phyloP scores from a whole-genome alignment of 1,140 invertebrate species.

The Nixonia krombeini region DNA sequence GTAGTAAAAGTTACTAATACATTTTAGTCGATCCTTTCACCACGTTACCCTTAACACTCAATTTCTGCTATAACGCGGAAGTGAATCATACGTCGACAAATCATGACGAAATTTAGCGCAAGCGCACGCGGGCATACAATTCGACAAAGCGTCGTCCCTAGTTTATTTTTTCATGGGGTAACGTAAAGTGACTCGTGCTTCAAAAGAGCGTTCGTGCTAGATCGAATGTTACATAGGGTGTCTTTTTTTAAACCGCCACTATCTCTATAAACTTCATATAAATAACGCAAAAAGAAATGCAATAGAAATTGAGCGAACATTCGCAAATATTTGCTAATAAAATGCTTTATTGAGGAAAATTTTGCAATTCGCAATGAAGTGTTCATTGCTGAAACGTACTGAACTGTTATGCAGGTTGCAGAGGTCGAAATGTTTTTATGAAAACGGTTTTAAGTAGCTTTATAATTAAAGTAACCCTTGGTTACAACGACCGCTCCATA shows the following conservation, averaged over 20 bases:
- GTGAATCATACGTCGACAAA: slow-evolving; percentile 35
- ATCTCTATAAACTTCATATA: too few species aligned
- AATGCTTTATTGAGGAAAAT: too few species aligned
- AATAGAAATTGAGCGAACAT: too few species aligned
- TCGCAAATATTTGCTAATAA: too few species aligned
- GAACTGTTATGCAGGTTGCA: too few species aligned
- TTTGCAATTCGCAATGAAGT: too few species aligned
- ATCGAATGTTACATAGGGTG: slow-evolving; percentile 33
- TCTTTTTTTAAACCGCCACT: slow-evolving; percentile 1
- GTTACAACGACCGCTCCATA: too few species aligned
- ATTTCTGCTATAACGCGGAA: slow-evolving; percentile 38
- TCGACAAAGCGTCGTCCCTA: slow-evolving; percentile 38
- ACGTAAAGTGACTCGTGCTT: slow-evolving; percentile 47
- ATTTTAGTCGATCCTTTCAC: slow-evolving; percentile 37
- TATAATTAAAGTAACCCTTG: too few species aligned
- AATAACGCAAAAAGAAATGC: too few species aligned
- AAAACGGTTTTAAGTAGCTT: too few species aligned
- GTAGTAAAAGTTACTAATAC: slow-evolving; percentile 28
- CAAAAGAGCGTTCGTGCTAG: slow-evolving; percentile 36
- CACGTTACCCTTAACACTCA: slow-evolving; percentile 41
- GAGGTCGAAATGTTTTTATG: too few species aligned
- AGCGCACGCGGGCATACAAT: slow-evolving; percentile 22
- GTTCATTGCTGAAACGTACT: too few species aligned
- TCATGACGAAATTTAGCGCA: slow-evolving; percentile 13
- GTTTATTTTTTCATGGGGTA: slow-evolving; percentile 47